Conservation (phyloP, 2,888 invertebrate species). For the Drosophila yooni region DNA sequence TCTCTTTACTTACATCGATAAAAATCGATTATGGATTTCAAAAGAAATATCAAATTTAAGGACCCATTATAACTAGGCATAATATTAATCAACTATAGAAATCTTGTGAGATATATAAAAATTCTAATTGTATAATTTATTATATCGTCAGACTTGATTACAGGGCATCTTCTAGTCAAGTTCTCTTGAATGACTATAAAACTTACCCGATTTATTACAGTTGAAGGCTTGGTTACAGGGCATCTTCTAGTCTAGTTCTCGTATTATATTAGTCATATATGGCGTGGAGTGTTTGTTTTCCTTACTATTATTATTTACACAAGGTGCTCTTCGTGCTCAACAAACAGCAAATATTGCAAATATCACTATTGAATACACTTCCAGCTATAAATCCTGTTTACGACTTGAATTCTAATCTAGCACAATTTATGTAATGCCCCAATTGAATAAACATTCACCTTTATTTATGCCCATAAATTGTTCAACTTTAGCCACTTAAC, state of each 20-base stretch:
- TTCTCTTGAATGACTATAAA: background rate
- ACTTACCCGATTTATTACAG: background rate
- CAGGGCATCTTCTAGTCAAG: background rate
- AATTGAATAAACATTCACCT: conserved; percentile 1
- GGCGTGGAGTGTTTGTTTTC: too few species aligned
- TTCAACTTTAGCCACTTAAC: background rate
- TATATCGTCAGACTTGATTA: background rate
- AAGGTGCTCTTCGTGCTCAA: conserved; percentile 6
- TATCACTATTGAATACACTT: background rate
- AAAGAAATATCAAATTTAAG: rapidly evolving
- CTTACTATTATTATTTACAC: conserved; percentile 14
- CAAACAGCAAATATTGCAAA: background rate
- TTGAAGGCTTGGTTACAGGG: background rate
- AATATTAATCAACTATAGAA: background rate
- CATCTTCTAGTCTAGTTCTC: background rate
- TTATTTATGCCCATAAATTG: conserved; percentile 7
- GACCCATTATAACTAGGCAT: background rate
- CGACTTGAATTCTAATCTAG: background rate
- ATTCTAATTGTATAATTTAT: background rate
- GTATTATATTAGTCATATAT: background rate
- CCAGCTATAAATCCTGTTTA: conserved; percentile 5
- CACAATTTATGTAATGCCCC: conserved; percentile 2
- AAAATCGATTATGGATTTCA: background rate
- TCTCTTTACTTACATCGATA: background rate
- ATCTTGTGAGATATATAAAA: background rate